These are phyloP conservation scores for Xenopus borealis DNA, from an alignment of 2,113 vertebrate species.

Conservation along the genomic window DNA sequence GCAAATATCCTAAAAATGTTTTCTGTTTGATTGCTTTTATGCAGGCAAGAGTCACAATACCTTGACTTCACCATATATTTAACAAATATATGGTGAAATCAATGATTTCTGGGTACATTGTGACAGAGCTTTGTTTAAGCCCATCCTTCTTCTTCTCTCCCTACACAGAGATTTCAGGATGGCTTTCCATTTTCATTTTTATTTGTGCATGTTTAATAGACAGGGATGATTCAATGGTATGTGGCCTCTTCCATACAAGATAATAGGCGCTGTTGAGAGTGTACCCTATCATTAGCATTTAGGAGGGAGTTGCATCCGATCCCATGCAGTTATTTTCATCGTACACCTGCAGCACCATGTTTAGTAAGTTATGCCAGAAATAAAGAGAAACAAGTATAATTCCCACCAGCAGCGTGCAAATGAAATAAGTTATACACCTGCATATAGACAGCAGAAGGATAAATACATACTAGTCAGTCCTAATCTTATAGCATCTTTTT, in stretches of 20 bases:
- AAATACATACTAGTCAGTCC: not conserved
- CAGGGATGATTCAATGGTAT: constrained; percentile 3
- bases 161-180: not conserved
- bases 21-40: too few species aligned
- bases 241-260: not conserved
- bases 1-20: too few species aligned
- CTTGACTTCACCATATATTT: too few species aligned
- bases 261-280: constrained; percentile 4
- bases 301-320: not conserved
- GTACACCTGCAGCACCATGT: not conserved
- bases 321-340: not conserved
- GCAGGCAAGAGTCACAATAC: too few species aligned
- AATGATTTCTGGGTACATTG: too few species aligned
- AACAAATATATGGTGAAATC: too few species aligned
- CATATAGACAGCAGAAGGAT: not conserved
- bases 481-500: too few species aligned
- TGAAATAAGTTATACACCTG: not conserved
- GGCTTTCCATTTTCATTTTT: not conserved
- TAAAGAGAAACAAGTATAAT: too few species aligned
- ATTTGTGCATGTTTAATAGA: constrained; percentile 7
- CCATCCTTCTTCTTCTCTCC: too few species aligned
- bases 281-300: constrained; percentile 12
- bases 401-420: too few species aligned
- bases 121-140: too few species aligned
- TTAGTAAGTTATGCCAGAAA: not conserved